phyloP scores from a whole-genome alignment of 2,113 vertebrate genomes.

The Daphoenositta chrysoptera region DNA sequence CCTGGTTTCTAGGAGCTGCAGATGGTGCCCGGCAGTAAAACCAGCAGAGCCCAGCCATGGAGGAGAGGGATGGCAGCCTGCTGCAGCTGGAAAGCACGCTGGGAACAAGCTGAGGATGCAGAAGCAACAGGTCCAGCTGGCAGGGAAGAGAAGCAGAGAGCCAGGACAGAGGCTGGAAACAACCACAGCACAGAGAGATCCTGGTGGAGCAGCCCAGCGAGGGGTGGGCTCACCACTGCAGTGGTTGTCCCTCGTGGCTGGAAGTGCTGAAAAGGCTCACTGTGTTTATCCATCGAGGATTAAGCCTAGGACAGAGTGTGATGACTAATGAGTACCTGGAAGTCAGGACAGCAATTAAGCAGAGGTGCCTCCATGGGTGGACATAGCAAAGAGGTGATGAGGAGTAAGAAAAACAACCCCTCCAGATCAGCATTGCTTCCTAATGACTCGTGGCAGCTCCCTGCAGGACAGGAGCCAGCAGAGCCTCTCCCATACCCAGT shows the following conservation, averaged over 20 bases:
- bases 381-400: background rate
- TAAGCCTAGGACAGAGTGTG: background rate
- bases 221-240: background rate
- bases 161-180: background rate
- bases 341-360: background rate
- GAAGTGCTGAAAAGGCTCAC: background rate
- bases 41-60: background rate
- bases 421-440: background rate
- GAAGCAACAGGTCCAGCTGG: background rate
- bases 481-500: background rate
- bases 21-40: constrained; percentile 3
- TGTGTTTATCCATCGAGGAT: background rate
- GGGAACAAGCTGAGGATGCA: background rate
- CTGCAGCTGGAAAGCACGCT: background rate
- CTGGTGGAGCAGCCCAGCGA: background rate
- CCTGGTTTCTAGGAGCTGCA: constrained; percentile 17
- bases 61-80: background rate
- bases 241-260: fast-evolving
- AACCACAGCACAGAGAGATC: background rate
- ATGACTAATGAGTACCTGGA: background rate
- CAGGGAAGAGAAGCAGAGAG: background rate
- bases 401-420: background rate
- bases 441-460: background rate
- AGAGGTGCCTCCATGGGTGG: background rate
- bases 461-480: background rate